Evolutionary conservation across 2,888 invertebrate species (phyloP), one percentile per base, ranked within the genome.

Genomic region (Rapana venosa): DNA sequence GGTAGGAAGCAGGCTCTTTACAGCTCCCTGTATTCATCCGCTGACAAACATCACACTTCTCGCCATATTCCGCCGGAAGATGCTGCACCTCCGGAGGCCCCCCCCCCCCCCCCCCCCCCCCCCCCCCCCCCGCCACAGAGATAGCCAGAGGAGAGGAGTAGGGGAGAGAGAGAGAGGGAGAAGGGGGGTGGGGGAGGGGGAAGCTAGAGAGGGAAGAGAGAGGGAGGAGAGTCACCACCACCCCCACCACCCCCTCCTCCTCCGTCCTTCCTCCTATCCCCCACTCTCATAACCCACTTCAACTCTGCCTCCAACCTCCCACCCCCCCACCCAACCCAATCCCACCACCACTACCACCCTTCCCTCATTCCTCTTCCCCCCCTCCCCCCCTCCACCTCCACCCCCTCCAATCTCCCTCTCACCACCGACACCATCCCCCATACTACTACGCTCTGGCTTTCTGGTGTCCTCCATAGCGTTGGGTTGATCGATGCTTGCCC

Each of bases 41-140:
- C 85, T 89, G 89, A 83, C 89, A 89, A 89, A 89, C 89, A 89
- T 85, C 84, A 30, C 89, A 83, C 83, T 74, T 89, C 66, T 85
- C 89, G 56, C 47, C 89, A 85, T 47, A 66, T 66, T 56, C 35
- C 11, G 20, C 89, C 85, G 89, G 89, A 85, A 85, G 85, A 66
- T 56, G 30, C 84, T 74, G 85, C 85, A 70, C 85, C 88, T 70
- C 89, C 66, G 32, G 61, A 61, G 26, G 66, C n/a, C n/a, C n/a
- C n/a, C n/a, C n/a, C n/a, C n/a, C n/a, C n/a, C n/a, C n/a, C n/a
- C n/a, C n/a, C n/a, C n/a, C n/a, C n/a, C n/a, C n/a, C n/a, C n/a
- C n/a, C n/a, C n/a, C n/a, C n/a, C n/a, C n/a, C n/a, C n/a, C n/a
- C n/a, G n/a, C n/a, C n/a, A n/a, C n/a, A n/a, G n/a, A n/a, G n/a